A percentile compares a stretch with the other conserved stretches of the same genome.
Evolutionary conservation across 2,797 vertebrate species (phyloP).

Genomic region (Coregonus ussuriensis): DNA sequence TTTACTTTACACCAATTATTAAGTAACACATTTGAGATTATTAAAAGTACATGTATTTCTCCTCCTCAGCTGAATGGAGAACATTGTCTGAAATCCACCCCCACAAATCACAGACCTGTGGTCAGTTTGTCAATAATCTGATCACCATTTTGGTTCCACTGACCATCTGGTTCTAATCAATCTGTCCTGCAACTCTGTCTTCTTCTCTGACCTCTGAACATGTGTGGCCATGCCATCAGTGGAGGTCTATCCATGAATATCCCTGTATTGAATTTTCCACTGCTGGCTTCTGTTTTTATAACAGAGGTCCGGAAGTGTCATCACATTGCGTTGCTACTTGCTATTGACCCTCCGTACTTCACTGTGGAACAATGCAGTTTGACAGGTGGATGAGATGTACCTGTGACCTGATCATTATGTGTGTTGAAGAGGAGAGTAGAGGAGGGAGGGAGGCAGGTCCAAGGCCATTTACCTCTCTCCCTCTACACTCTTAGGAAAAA

Average conservation of each 20-base stretch:
- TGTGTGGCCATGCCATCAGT: constrained; percentile 16
- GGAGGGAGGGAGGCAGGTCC: neutral
- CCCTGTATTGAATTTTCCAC: constrained; percentile 65
- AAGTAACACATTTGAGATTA: neutral
- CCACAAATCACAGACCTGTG: constrained; percentile 8
- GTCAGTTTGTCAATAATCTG: constrained; percentile 43
- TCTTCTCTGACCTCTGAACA: constrained; percentile 51
- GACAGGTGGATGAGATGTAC: constrained; percentile 47
- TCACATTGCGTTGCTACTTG: constrained; percentile 46
- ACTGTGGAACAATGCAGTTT: constrained; percentile 48
- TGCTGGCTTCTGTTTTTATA: constrained; percentile 51
- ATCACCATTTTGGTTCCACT: constrained; percentile 32
- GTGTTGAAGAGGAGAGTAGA: constrained; percentile 10
- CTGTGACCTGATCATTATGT: constrained; percentile 55
- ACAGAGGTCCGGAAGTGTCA: constrained; percentile 46
- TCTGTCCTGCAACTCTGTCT: constrained; percentile 51
- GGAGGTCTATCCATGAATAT: constrained; percentile 43
- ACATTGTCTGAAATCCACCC: constrained; percentile 1
- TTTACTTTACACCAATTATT: neutral
- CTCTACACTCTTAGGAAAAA: too few species aligned
- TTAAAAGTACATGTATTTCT: neutral
- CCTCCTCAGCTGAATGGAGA: constrained; percentile 5
- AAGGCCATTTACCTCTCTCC: neutral
- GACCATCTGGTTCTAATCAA: constrained; percentile 35
- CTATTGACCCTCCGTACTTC: constrained; percentile 62